These are phyloP conservation scores for Athalia circularis DNA, from an alignment of 2,888 invertebrate species.

Conservation along the genomic window DNA sequence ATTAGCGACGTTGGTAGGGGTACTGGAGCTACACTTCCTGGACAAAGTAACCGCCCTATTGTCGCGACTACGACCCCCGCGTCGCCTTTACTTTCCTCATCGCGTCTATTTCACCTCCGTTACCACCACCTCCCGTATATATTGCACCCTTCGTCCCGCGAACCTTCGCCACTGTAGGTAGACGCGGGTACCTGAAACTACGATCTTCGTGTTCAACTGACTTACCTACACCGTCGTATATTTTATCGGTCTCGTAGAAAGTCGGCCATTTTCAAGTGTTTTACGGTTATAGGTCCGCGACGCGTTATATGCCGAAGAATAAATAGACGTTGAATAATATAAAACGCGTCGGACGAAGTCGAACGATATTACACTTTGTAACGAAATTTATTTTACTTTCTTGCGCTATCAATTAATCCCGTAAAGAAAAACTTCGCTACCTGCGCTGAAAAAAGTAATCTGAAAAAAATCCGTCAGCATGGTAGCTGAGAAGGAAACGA, in stretches of 20 bases:
- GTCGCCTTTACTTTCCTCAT: slow-evolving; percentile 48
- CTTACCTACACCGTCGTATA: slow-evolving; percentile 53
- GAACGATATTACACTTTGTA: too few relatives aligned
- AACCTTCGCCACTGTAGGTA: slow-evolving; percentile 51
- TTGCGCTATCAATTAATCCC: too few relatives aligned
- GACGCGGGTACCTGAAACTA: not conserved
- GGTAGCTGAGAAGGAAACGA: not conserved
- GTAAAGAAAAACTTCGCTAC: too few relatives aligned
- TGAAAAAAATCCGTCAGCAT: not conserved
- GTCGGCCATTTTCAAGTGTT: slow-evolving; percentile 38
- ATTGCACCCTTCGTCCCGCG: slow-evolving; percentile 45
- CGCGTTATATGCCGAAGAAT: too few relatives aligned
- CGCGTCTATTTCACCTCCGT: not conserved
- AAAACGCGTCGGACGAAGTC: too few relatives aligned
- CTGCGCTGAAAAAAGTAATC: too few relatives aligned
- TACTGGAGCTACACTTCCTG: slow-evolving; percentile 59
- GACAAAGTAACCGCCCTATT: slow-evolving; percentile 65
- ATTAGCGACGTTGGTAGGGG: slow-evolving; percentile 57
- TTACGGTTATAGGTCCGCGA: not conserved
- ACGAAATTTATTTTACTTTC: too few relatives aligned
- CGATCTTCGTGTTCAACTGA: slow-evolving; percentile 60
- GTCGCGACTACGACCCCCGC: slow-evolving; percentile 57
- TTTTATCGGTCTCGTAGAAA: slow-evolving; percentile 30
- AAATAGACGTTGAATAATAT: too few relatives aligned
- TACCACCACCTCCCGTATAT: too few relatives aligned